A percentile compares a stretch with the other conserved stretches of the same genome.
phyloP scores from a whole-genome alignment of 2,797 vertebrate species.

The Parotocinclus haroldoi region DNA sequence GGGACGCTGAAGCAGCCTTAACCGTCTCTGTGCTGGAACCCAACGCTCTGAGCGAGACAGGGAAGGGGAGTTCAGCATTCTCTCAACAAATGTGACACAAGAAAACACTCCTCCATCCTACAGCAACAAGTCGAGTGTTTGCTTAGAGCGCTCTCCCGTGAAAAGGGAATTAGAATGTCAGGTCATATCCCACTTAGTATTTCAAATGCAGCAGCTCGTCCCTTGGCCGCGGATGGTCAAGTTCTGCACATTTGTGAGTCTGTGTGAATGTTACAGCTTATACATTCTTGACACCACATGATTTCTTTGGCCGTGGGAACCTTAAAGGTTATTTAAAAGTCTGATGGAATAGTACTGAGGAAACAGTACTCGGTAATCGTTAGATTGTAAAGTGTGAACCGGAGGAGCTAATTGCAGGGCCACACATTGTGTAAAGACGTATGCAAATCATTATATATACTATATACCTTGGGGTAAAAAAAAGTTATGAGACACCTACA shows the following conservation, averaged over 20 bases:
- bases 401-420: no score
- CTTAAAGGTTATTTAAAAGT: no score
- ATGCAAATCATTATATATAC: no score
- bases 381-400: no score
- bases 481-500: no score
- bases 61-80: constrained; percentile 19
- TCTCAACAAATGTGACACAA: constrained; percentile 26
- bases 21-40: constrained; percentile 26
- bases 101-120: constrained; percentile 28
- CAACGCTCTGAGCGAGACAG: constrained; percentile 4
- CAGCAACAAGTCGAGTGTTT: constrained; percentile 53
- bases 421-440: no score
- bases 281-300: no score
- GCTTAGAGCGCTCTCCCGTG: constrained; percentile 61
- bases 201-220: constrained; percentile 53
- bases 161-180: constrained; percentile 51
- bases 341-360: no score
- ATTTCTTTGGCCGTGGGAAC: no score
- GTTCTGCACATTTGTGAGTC: constrained; percentile 51
- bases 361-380: no score
- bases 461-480: no score
- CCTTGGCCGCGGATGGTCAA: constrained; percentile 47
- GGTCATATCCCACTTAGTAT: constrained; percentile 25
- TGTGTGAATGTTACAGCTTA: neutral
- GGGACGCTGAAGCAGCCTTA: constrained; percentile 23